Evolutionary conservation across 2,113 vertebrate species (phyloP).

Genomic region (Terrapene triunguis): DNA sequence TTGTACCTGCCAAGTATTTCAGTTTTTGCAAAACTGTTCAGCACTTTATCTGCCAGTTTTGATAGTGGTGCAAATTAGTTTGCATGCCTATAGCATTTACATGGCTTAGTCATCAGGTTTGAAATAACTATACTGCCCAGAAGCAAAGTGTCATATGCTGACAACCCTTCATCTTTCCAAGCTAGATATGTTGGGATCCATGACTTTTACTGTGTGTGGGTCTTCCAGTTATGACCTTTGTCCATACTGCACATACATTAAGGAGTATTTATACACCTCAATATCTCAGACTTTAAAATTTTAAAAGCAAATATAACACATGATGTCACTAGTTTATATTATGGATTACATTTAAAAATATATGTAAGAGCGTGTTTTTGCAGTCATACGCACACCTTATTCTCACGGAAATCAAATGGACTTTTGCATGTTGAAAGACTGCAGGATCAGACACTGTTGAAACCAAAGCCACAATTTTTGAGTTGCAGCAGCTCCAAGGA

Average conservation of each 20-base stretch:
- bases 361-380: slow-evolving; percentile 33
- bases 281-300: slow-evolving; percentile 56
- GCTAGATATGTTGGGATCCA: background rate
- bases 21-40: fast-evolving
- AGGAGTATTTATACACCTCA: background rate
- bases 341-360: slow-evolving; percentile 54
- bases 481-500: slow-evolving; percentile 37
- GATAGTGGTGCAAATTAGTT: background rate
- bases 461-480: background rate
- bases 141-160: background rate
- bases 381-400: slow-evolving; percentile 31
- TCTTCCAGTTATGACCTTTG: fast-evolving
- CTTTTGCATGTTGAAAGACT: background rate
- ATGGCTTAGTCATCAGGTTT: background rate
- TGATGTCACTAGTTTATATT: background rate
- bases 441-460: background rate
- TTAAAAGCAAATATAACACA: slow-evolving; percentile 59
- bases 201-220: background rate
- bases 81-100: background rate
- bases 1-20: background rate
- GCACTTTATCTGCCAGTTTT: background rate
- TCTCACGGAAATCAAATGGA: slow-evolving; percentile 36
- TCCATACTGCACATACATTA: background rate
- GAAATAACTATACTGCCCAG: fast-evolving
- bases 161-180: background rate